Evolutionary conservation across 2,888 invertebrate species (phyloP).

Genomic region (Yponomeuta sedellus): DNA sequence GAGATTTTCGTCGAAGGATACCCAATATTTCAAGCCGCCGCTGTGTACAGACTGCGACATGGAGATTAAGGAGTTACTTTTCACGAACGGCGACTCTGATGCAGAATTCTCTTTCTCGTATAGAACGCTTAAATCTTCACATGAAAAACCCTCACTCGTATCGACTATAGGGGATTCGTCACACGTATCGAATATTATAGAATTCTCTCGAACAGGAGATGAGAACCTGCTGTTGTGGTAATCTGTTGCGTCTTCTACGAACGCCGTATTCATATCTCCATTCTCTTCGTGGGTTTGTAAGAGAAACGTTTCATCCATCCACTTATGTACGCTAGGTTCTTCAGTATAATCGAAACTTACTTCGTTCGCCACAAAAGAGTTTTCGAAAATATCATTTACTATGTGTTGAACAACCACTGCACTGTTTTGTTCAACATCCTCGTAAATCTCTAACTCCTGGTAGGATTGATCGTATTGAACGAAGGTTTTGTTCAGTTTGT

Average conservation of each 20-base stretch:
- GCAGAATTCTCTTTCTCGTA: conserved; percentile 44
- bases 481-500: background rate
- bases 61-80: conserved; percentile 46
- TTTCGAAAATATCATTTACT: background rate
- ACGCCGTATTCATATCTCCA: conserved; percentile 53
- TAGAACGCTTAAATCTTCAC: conserved; percentile 33
- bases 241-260: conserved; percentile 37
- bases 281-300: conserved; percentile 22
- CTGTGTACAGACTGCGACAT: conserved; percentile 59
- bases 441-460: background rate
- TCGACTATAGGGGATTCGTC: conserved; percentile 47
- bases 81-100: conserved; percentile 52
- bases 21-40: conserved; percentile 66
- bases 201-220: conserved; percentile 36
- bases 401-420: background rate
- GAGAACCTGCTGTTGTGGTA: conserved; percentile 34
- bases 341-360: conserved; percentile 1
- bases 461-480: background rate
- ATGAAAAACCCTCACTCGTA: conserved; percentile 22
- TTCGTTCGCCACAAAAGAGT: background rate
- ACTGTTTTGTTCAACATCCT: background rate
- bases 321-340: conserved; percentile 15
- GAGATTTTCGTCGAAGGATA: conserved; percentile 54
- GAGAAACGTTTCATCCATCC: conserved; percentile 33
- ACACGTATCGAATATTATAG: conserved; percentile 38